Evolutionary conservation across 2,888 invertebrate species (phyloP).

Genomic region (Tipula vernalis): DNA sequence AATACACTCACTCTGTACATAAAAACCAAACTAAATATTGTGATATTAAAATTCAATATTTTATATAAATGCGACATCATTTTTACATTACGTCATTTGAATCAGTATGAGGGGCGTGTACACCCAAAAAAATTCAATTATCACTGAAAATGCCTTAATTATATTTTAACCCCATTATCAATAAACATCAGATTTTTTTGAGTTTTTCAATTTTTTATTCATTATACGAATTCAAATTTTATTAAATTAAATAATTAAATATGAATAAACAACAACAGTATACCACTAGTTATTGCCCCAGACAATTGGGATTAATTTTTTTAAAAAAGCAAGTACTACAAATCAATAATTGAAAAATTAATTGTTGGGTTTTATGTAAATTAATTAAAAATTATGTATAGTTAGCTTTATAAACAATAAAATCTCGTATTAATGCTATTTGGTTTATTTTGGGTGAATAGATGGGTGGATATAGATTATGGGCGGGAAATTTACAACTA

Average conservation of each 20-base stretch:
- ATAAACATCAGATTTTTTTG: not conserved
- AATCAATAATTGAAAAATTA: not conserved
- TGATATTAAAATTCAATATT: not conserved
- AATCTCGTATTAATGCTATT: too few relatives aligned
- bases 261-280: not conserved
- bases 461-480: too few relatives aligned
- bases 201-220: not conserved
- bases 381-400: not conserved
- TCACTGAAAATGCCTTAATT: not conserved
- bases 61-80: not conserved
- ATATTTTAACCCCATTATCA: not conserved
- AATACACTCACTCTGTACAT: not conserved
- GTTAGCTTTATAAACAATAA: not conserved
- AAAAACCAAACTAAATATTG: not conserved
- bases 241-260: not conserved
- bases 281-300: not conserved
- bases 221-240: not conserved
- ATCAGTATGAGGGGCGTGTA: not conserved
- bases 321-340: not conserved
- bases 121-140: not conserved
- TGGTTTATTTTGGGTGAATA: too few relatives aligned
- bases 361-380: not conserved
- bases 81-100: not conserved
- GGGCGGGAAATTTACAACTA: too few relatives aligned
- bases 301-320: not conserved